phyloP scores from a whole-genome alignment of 2,797 vertebrate genomes.

The Sebastes trivittatus region DNA sequence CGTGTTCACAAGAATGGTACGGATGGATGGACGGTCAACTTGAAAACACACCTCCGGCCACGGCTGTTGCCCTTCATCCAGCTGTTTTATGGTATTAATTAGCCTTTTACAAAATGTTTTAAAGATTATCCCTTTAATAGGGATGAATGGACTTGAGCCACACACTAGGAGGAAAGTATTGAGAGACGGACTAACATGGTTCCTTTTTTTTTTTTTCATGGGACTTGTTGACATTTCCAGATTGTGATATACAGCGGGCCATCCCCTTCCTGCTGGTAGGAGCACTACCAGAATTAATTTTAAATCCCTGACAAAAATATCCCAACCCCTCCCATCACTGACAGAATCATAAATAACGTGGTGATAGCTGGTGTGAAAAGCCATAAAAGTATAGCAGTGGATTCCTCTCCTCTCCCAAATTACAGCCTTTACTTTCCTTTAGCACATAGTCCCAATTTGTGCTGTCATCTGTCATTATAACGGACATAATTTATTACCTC shows the following conservation, averaged over 20 bases:
- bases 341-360: conserved; percentile 59
- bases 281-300: conserved; percentile 25
- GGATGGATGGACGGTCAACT: background rate
- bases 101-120: background rate
- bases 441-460: conserved; percentile 44
- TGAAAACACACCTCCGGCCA: background rate
- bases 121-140: background rate
- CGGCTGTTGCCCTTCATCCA: background rate
- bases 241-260: conserved; percentile 13
- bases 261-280: conserved; percentile 10
- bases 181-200: background rate
- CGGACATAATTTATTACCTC: conserved; percentile 14
- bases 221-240: background rate
- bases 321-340: conserved; percentile 5
- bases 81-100: background rate
- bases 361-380: conserved; percentile 34
- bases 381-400: conserved; percentile 40
- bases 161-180: background rate
- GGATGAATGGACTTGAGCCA: background rate
- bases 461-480: conserved; percentile 40
- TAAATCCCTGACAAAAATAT: conserved; percentile 29
- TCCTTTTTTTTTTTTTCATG: background rate
- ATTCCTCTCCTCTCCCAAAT: conserved; percentile 52
- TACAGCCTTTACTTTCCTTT: conserved; percentile 41
- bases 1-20: background rate